phyloP scores from a whole-genome alignment of 2,888 invertebrate genomes.

The Himalopsyche anomala region DNA sequence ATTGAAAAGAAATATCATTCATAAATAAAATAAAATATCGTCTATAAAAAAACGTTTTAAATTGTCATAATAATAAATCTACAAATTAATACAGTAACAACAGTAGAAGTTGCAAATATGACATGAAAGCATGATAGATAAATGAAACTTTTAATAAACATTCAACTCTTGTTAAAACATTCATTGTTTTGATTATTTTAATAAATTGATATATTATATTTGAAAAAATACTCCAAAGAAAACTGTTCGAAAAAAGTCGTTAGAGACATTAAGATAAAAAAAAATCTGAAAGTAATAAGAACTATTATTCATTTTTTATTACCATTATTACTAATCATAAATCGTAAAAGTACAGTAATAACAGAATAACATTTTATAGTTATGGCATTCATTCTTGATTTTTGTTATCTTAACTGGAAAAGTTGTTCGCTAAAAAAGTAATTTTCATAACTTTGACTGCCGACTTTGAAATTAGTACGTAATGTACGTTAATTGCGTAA shows the following conservation, averaged over 20 bases:
- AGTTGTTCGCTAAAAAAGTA: neutral
- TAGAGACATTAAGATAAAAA: constrained; percentile 31
- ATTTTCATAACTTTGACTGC: constrained; percentile 13
- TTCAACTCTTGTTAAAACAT: no score
- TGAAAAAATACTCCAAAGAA: no score
- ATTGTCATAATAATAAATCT: no score
- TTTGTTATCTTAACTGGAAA: constrained; percentile 6
- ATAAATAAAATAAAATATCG: no score
- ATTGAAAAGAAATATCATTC: no score
- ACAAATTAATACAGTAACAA: no score
- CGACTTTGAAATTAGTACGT: neutral
- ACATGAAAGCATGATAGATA: no score
- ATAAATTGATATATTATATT: no score
- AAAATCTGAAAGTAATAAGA: constrained; percentile 11
- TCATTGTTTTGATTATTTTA: no score
- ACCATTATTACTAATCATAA: constrained; percentile 35
- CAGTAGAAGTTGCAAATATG: no score
- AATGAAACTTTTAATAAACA: no score
- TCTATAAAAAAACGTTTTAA: no score
- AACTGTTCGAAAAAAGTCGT: neutral
- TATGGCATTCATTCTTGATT: constrained; percentile 17
- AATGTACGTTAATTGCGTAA: neutral
- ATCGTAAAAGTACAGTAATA: constrained; percentile 14
- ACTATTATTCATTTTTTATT: constrained; percentile 33
- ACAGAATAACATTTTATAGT: neutral